Evolutionary conservation across 2,797 vertebrate genomes (phyloP).

Genomic region (Microctenopoma steveboyesi): DNA sequence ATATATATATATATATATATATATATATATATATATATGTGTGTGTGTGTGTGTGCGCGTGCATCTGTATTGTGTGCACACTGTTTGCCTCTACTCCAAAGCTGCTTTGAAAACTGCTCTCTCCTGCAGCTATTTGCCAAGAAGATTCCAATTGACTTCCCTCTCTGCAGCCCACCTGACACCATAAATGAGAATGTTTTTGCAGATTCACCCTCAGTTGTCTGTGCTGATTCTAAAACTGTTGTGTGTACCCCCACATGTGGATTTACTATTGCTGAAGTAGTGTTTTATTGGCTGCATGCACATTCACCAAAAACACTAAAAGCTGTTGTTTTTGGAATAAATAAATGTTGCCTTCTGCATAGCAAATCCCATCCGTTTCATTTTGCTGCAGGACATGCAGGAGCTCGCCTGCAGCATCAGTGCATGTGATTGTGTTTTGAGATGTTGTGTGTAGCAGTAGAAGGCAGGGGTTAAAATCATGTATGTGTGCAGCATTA

Average conservation of each 20-base stretch:
- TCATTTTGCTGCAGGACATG: constrained; percentile 3
- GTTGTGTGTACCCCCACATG: constrained; percentile 13
- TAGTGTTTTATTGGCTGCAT: background rate
- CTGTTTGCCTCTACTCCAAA: constrained; percentile 54
- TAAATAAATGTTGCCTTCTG: background rate
- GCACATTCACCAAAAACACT: background rate
- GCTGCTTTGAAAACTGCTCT: constrained; percentile 70
- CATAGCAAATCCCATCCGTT: background rate
- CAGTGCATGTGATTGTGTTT: constrained; percentile 14
- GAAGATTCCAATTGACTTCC: constrained; percentile 69
- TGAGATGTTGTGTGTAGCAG: background rate
- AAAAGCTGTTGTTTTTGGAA: background rate
- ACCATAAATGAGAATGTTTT: constrained; percentile 35
- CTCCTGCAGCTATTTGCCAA: constrained; percentile 71
- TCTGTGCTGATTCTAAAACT: constrained; percentile 28
- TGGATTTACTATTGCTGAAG: constrained; percentile 7
- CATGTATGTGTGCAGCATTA: constrained; percentile 25
- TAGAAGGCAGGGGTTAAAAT: constrained; percentile 21
- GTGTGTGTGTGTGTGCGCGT: constrained; percentile 23
- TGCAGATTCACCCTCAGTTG: constrained; percentile 41
- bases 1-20: constrained; percentile 9
- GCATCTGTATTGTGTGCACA: constrained; percentile 31
- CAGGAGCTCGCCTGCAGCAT: background rate
- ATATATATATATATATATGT: constrained; percentile 11
- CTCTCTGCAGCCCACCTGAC: constrained; percentile 50